These are phyloP conservation scores for Haliclona indistincta DNA, from an alignment of 37 sponge, comb jelly and placozoan species.

Conservation along the genomic window DNA sequence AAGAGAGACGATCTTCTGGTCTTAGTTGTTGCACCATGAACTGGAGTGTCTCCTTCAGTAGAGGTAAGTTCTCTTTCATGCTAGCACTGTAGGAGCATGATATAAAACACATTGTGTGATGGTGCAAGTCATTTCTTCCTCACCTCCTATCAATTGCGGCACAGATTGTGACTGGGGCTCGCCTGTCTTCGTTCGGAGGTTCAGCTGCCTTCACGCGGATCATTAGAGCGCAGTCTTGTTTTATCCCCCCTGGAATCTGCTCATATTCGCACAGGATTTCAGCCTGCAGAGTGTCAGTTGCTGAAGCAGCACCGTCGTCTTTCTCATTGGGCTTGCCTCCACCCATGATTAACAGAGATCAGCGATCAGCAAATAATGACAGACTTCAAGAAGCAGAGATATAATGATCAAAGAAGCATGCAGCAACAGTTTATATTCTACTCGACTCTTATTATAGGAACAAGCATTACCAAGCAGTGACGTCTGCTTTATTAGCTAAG, in stretches of 20 bases:
- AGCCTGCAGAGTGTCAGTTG: conserved; percentile 26
- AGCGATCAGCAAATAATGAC: too few species aligned
- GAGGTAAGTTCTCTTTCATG: conserved; percentile 88
- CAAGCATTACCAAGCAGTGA: too few species aligned
- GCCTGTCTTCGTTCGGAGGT: conserved; percentile 57
- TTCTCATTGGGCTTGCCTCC: conserved; percentile 37
- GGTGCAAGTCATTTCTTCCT: conserved; percentile 2
- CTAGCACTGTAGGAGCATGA: conserved; percentile 66
- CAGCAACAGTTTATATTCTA: too few species aligned
- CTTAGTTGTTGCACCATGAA: conserved; percentile 92
- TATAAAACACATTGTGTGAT: too few species aligned
- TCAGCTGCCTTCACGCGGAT: conserved; percentile 52
- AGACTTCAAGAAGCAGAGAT: too few species aligned
- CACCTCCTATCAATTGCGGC: conserved; percentile 94
- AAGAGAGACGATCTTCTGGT: conserved; percentile 72
- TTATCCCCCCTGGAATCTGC: conserved; percentile 29
- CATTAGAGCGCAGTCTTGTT: conserved; percentile 58
- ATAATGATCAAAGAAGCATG: too few species aligned
- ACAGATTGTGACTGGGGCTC: conserved; percentile 89
- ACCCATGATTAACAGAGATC: too few species aligned
- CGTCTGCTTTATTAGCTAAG: too few species aligned
- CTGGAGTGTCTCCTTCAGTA: conserved; percentile 80
- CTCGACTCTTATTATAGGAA: too few species aligned
- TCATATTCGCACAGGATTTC: conserved; percentile 63
- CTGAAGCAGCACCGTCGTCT: background rate